A percentile compares a stretch with the other conserved stretches of the same genome.
These are phyloP conservation scores for Cryptotermes secundus DNA, from an alignment of 1,140 invertebrate genomes.

Conservation along the genomic window DNA sequence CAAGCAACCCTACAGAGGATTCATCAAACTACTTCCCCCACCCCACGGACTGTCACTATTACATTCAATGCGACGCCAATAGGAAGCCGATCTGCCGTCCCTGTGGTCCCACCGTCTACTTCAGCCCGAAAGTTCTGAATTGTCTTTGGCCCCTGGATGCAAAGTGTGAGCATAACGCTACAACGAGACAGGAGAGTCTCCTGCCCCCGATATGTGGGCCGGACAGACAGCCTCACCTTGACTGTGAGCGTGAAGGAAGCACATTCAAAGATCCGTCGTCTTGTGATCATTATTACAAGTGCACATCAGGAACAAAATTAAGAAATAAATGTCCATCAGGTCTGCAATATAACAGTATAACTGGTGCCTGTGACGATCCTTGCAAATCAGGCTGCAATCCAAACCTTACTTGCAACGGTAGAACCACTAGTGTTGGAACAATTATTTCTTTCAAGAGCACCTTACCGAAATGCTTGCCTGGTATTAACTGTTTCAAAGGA, in stretches of 20 bases:
- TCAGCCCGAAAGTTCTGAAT: neutral
- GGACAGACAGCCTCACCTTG: neutral
- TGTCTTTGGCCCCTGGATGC: neutral
- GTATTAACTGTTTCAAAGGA: no score
- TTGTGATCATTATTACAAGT: neutral
- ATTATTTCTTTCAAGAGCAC: no score
- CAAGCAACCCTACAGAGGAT: neutral
- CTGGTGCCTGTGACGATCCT: neutral
- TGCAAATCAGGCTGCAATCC: neutral
- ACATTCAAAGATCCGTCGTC: neutral
- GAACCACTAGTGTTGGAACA: neutral
- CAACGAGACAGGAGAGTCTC: neutral
- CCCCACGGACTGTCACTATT: neutral
- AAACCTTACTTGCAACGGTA: neutral
- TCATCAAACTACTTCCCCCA: neutral
- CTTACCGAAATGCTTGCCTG: no score
- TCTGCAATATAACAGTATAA: neutral
- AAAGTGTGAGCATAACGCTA: neutral
- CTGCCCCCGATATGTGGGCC: neutral
- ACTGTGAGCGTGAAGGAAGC: neutral
- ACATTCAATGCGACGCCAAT: neutral
- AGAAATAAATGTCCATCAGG: neutral
- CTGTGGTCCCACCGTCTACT: neutral
- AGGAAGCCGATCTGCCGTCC: neutral
- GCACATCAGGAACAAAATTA: neutral